Conservation (phyloP, 2,113 vertebrate genomes). For the Hemichromis elongatus region DNA sequence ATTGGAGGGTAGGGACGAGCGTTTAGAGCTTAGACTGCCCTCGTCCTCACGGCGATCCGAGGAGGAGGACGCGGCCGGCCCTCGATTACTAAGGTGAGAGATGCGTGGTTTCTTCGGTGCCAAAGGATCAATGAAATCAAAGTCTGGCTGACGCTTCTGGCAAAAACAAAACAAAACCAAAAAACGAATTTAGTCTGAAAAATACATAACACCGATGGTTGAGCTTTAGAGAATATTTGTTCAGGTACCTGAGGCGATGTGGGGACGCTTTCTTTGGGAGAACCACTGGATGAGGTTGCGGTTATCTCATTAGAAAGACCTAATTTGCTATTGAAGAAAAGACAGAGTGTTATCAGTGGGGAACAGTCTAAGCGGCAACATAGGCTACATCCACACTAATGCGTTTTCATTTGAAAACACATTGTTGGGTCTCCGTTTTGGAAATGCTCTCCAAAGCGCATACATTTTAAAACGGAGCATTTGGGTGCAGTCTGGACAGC, state of each 20-base stretch:
- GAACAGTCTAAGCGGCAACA: not conserved
- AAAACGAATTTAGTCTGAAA: not conserved
- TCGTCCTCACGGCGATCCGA: conserved; percentile 72
- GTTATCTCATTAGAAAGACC: conserved; percentile 64
- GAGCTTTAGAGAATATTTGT: not conserved
- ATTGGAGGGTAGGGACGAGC: conserved; percentile 45
- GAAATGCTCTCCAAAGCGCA: too few relatives aligned
- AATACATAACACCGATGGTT: too few relatives aligned
- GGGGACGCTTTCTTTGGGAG: conserved; percentile 67
- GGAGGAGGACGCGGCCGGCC: conserved; percentile 53
- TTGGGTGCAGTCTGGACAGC: too few relatives aligned
- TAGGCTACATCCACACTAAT: too few relatives aligned
- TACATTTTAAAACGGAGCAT: too few relatives aligned
- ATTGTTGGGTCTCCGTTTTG: too few relatives aligned
- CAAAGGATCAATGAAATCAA: conserved; percentile 78
- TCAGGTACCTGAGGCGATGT: conserved; percentile 64
- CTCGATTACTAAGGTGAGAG: conserved; percentile 78
- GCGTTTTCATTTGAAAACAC: too few relatives aligned
- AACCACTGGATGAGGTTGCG: conserved; percentile 59
- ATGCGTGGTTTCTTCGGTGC: conserved; percentile 83
- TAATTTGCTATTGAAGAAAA: conserved; percentile 64
- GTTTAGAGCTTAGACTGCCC: conserved; percentile 37
- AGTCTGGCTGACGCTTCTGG: conserved; percentile 76
- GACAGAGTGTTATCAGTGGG: not conserved
- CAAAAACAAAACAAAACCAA: not conserved